Base-by-base conservation (phyloP, 2,797 vertebrate species). In the Naso thynnoides region DNA sequence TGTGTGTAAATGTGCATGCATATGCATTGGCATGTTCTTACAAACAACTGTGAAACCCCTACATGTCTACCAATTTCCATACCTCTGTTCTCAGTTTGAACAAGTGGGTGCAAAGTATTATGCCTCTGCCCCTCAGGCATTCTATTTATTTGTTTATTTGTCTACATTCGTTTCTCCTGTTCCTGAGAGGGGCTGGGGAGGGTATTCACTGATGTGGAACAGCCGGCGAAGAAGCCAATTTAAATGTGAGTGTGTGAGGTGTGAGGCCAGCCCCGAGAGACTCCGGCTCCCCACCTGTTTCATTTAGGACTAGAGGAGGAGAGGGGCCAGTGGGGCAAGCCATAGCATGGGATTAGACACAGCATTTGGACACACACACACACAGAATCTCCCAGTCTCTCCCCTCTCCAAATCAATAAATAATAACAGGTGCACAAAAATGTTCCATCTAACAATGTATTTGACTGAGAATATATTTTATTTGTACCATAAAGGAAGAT, bases 141-240 rank as follows among this genome's bases (percentile, higher is more conserved):
- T 81, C 41, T 62, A 57, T 90, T 77, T 89, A 87, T 89, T 84
- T 92, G 76, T 91, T 85, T 90, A 86, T 92, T 88, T 90, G 81
- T 90, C 83, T 86, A 75, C 72, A 75, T 90, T 76, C 63, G 85
- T 87, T 86, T 72, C 73, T 81, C 38, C 75, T 82, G 70, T 80
- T 79, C 58, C 58, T 85, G 75, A 31, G 48, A 72, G 59, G 50
- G 76, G 63, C 61, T 78, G 62, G 57, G 85, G 85, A 85, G 84
- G 70, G 83, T 86, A 88, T 90, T 90, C 89, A 91, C 86, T 91
- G 86, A 73, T 89, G 86, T 87, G 86, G 88, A 92, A 91, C 87
- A 82, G 72, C 63, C 73, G 68, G 81, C 88, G 81, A 86, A 86
- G 86, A 89, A 91, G 89, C 82, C 91, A 88, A 91, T 92, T 92